Percentiles rank a stretch among this genome's conserved stretches.
Evolutionary conservation across 2,797 vertebrate species (phyloP).

Genomic region (Brachyrhaphis roseni): DNA sequence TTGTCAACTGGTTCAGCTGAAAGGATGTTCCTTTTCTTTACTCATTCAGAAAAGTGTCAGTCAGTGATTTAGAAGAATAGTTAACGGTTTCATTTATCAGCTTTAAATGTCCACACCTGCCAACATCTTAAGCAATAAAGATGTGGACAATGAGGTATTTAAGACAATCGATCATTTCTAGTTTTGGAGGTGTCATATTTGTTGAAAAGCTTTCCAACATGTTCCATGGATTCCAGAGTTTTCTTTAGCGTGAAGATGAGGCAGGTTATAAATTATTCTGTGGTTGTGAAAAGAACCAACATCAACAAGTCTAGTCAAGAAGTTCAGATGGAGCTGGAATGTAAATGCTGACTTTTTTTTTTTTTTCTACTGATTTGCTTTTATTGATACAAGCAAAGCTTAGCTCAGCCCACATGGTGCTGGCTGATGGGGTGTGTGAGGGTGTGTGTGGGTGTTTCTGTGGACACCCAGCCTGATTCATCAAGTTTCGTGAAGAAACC

Average conservation of each 20-base stretch:
- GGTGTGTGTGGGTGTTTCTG: constrained; percentile 30
- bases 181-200: neutral
- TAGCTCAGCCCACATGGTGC: constrained; percentile 25
- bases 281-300: constrained; percentile 15
- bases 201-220: neutral
- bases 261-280: neutral
- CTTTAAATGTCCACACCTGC: neutral
- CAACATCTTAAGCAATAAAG: neutral
- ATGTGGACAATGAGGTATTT: too few relatives aligned
- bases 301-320: constrained; percentile 55
- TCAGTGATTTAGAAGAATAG: neutral
- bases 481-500: constrained; percentile 67
- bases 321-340: constrained; percentile 44
- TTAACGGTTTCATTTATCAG: neutral
- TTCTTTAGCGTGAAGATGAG: neutral
- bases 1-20: neutral
- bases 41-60: neutral
- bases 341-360: constrained; percentile 37
- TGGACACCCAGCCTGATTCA: constrained; percentile 68
- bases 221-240: neutral
- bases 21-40: neutral
- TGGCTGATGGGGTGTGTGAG: constrained; percentile 18
- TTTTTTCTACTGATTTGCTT: constrained; percentile 27
- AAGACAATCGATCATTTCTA: neutral
- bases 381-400: neutral